Conservation (phyloP, 2,797 vertebrate genomes). For the Spinus olivaceus region DNA sequence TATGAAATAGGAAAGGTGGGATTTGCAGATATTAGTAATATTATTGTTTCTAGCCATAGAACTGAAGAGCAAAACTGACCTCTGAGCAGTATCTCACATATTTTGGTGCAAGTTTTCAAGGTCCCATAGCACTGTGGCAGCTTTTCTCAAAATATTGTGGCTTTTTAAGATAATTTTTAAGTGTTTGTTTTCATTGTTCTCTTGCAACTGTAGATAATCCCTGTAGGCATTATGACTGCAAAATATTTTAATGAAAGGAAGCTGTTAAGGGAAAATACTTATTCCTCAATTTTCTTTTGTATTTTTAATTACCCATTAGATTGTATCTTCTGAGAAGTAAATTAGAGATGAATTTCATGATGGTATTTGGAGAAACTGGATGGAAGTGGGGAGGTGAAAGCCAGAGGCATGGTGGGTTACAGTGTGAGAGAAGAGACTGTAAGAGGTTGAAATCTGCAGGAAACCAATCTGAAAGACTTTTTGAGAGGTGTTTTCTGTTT, state of each 20-base stretch:
- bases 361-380: neutral
- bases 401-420: neutral
- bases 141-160: slow-evolving; percentile 31
- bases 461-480: neutral
- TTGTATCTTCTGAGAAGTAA: slow-evolving; percentile 1
- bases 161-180: slow-evolving; percentile 13
- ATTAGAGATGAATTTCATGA: neutral
- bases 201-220: slow-evolving; percentile 25
- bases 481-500: neutral
- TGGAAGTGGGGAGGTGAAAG: neutral
- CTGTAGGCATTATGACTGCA: neutral
- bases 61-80: neutral
- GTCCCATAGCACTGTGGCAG: neutral
- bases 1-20: neutral
- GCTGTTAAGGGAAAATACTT: neutral
- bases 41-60: neutral
- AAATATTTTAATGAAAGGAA: slow-evolving; percentile 20
- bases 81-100: neutral
- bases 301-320: slow-evolving; percentile 30
- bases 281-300: neutral
- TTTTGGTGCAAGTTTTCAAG: slow-evolving; percentile 22
- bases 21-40: neutral
- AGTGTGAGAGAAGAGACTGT: neutral
- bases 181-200: slow-evolving; percentile 45
- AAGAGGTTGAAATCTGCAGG: neutral